Base-by-base conservation (phyloP, 2,888 invertebrate genomes). In the Acrobasis suavella region DNA sequence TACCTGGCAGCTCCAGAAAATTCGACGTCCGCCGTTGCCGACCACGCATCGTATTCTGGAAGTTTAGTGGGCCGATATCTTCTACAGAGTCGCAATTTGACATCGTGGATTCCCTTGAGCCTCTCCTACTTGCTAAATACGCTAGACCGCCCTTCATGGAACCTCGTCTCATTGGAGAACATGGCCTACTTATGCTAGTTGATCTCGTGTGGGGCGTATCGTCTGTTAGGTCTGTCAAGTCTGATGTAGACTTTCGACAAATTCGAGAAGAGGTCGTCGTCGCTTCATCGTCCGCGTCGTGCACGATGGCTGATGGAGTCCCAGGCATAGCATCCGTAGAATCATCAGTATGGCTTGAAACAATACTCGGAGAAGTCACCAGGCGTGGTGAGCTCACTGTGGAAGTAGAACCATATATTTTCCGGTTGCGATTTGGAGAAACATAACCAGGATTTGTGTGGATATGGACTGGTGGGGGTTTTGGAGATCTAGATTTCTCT, bases 1-100 rank as follows among this genome's bases (percentile, higher is more conserved):
- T 83, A 97, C 97, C 96, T 84, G 97, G 97, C 72, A 97, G 86
- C 83, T 97, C 97, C 60, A 97, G 91, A 81, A 97, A 97, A 87
- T 97, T 97, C 0, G 97, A 97, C 5, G 97, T 97, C 71, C 97
- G 92, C 38, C 97, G 90, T 79, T 97, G 96, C 16, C 96, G 93
- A 1, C 96, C 96, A 2, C 96, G 93, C 72, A 95, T 95, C 32
- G 96, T 96, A 68, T 95, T 95, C 77, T 96, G 96, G 83, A 96
- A 96, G 83, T 96, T 96, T 66, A 96, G 86, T 9, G 96, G 96
- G 0, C 96, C 96, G 60, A 96, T 95, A 73, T 96, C 96, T 81
- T 96, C 97, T 0, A 91, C 91, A 0, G 92, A 92, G 68, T 92
- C 92, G 62, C 91, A 92, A 75, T 96, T 96, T 0, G 96, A 96